These are phyloP conservation scores for Oreochromis aureus DNA, from an alignment of 2,113 vertebrate species.

Conservation along the genomic window DNA sequence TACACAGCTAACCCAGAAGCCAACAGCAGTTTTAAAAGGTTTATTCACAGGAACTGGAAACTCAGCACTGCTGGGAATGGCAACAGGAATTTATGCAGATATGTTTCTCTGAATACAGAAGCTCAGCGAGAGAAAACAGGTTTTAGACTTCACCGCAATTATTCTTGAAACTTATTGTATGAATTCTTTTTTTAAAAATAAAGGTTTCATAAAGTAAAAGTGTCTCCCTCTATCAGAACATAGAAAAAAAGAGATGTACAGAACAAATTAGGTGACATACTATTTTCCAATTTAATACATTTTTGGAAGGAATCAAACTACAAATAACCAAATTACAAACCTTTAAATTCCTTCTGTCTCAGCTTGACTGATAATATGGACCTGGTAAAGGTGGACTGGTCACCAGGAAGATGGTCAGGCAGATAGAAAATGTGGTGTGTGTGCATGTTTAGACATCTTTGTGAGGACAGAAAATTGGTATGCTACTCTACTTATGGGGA, in stretches of 20 bases:
- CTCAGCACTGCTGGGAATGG: neutral
- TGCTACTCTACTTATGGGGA: neutral
- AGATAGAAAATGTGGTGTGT: neutral
- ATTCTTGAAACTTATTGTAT: neutral
- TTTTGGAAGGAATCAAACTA: neutral
- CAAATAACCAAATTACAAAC: neutral
- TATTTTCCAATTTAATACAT: neutral
- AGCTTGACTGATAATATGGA: neutral
- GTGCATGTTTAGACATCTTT: neutral
- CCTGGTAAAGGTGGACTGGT: neutral
- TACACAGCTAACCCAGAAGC: neutral
- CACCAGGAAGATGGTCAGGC: neutral
- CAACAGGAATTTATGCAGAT: neutral
- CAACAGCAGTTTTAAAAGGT: neutral
- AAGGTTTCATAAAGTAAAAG: neutral
- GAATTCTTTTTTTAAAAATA: neutral
- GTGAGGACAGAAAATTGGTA: neutral
- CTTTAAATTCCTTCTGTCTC: neutral
- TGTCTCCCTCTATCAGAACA: neutral
- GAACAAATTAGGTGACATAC: neutral
- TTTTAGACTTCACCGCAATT: neutral
- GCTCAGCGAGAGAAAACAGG: neutral
- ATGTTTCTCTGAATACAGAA: neutral
- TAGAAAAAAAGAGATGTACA: neutral
- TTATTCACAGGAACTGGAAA: neutral